Base-by-base conservation (phyloP, 1,140 invertebrate species). In the Myzus persicae region DNA sequence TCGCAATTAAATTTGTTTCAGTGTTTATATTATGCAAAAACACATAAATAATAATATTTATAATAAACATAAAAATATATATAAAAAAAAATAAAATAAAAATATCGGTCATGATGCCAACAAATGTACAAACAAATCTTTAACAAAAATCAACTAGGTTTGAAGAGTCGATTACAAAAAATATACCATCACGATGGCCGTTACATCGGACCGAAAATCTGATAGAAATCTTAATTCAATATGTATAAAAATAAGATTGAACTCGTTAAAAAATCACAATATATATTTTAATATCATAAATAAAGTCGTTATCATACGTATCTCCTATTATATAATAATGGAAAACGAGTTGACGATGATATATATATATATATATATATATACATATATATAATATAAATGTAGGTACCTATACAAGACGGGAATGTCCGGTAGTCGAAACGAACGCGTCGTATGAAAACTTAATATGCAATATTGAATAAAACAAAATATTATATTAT, bases 91-190 rank as follows among this genome's bases (percentile, higher is more conserved):
- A 44, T 46, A 87, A n/a, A n/a, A n/a, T n/a, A 44, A 46, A 20
- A 42, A n/a, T 9, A 88, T 48, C 20, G n/a, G 59, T 67, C 31
- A 31, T 76, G 2, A 76, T 3, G 31, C 31, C 59, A n/a, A n/a
- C 31, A 88, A 46, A 88, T 2, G 5, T 46, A 88, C 31, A 88
- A 48, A 88, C 48, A 82, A 88, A 88, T 88, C 42, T 88, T 88
- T 46, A 88, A 88, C 85, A 88, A 46, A 88, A 88, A 36, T 88
- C 11, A 36, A 48, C 85, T 87, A 14, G n/a, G 14, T 76, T 76
- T 14, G 59, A n/a, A 76, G n/a, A 11, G 59, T 76, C 31, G 31
- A n/a, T 76, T 76, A 76, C 59, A 76, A 76, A 76, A 76, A n/a
- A 76, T 76, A 76, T n/a, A 76, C 31, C 31, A 76, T n/a, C 59